These are phyloP conservation scores for Rhadinocentrus ornatus DNA, from an alignment of 2,797 vertebrate species.

Conservation along the genomic window DNA sequence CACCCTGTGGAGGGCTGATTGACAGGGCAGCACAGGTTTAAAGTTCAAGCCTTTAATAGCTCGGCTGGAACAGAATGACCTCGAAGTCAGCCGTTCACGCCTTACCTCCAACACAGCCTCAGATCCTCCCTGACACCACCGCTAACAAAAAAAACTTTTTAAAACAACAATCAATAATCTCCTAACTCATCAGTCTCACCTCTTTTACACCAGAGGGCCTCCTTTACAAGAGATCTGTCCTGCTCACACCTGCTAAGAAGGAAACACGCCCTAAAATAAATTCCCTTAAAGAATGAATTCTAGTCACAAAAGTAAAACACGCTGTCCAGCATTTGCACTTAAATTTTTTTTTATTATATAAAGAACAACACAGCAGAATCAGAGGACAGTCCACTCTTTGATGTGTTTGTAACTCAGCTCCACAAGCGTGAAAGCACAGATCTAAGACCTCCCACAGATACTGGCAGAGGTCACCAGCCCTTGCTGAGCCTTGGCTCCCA, in stretches of 20 bases:
- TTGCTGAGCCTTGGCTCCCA: conserved; percentile 60
- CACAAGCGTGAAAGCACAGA: conserved; percentile 62
- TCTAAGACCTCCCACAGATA: conserved; percentile 71
- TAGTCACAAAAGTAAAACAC: conserved; percentile 20
- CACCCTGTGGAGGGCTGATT: conserved; percentile 49
- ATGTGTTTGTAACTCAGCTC: conserved; percentile 69
- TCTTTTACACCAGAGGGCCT: conserved; percentile 21
- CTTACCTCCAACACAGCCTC: conserved; percentile 44
- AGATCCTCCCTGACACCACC: conserved; percentile 31
- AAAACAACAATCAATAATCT: conserved; percentile 46
- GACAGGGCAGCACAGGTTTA: conserved; percentile 56
- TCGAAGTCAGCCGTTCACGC: conserved; percentile 46
- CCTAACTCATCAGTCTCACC: conserved; percentile 25
- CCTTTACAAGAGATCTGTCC: conserved; percentile 31
- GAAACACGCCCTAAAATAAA: conserved; percentile 26
- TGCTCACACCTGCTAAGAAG: conserved; percentile 12
- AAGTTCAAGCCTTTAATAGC: conserved; percentile 74
- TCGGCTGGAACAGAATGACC: conserved; percentile 50
- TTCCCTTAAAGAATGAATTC: conserved; percentile 4
- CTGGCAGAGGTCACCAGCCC: conserved; percentile 64
- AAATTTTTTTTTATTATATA: conserved; percentile 23
- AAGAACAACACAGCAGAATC: conserved; percentile 37
- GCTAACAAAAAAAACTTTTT: background rate
- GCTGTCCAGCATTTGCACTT: conserved; percentile 16
- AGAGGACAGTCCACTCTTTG: conserved; percentile 23